Base-by-base conservation (phyloP, 2,797 vertebrate genomes). In the Cryptoblepharus egeriae region DNA sequence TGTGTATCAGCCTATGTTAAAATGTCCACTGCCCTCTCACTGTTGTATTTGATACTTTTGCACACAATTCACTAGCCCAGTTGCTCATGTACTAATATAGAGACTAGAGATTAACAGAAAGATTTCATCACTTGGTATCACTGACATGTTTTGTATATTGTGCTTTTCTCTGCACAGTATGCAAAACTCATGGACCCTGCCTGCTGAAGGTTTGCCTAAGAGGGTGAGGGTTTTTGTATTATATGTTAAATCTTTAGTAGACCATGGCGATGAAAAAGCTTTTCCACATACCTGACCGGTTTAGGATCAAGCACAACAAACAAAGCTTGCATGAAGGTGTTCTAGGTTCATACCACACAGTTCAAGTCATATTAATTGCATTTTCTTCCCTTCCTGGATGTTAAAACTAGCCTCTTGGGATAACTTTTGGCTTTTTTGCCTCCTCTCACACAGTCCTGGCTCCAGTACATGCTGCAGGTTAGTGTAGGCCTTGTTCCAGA, bases 401-500 rank as follows among this genome's bases (percentile, higher is more conserved):
- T 10, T 75, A 18, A 35, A 22, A 70, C 52, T 30, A 1, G 7
- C 81, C 10, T 28, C 69, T 49, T 22, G 39, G 32, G 24, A 8
- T 28, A 80, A 0, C 57, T 52, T n/a, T n/a, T n/a, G 30, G 0
- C 64, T 79, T 73, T 18, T 39, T 75, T 58, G 11, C 77, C 80
- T 32, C 13, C 22, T 88, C 80, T 75, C 28, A 26, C 72, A 10
- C 71, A 64, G 61, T n/a, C 49, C 65, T 55, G 80, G 79, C 20
- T 9, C 1, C 28, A 20, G 2, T 57, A 26, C 30, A 57, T 7
- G 20, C 70, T 30, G n/a, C 26, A 65, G 55, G 35, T 68, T 80
- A 79, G 35, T 28, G 55, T 71, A 82, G 58, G 2, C 49, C 10
- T 0, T 0, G 79, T 52, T 39, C 1, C 71, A 6, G 1, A 1